Base-by-base conservation (phyloP, 2,888 invertebrate genomes). In the Torymus tubicola region DNA sequence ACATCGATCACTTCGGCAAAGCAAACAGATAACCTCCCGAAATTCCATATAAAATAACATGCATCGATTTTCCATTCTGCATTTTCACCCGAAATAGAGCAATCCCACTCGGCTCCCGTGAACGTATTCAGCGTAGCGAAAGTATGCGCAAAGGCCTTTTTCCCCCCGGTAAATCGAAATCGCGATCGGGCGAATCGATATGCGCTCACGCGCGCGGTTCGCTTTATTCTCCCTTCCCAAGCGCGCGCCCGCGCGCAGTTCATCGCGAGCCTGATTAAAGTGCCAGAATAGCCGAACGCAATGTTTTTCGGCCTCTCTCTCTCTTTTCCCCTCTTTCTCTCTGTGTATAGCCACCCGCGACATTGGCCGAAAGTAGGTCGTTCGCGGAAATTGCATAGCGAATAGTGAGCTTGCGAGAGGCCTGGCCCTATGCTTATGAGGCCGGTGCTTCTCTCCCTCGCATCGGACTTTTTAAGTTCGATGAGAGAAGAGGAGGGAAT, bases 351-450 rank as follows among this genome's bases (percentile, higher is more conserved):
- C 14, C 12, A 12, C 24, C 10, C 61, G 11, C 11, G 12, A 21
- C 61, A 24, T 61, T 61, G 65, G 65, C 31, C 3, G 31, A 63
- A 63, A 72, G 72, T 72, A 63, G 72, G 72, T 72, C 72, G 53
- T 31, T 31, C 31, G 31, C 31, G 72, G 50, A 55, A 72, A 72
- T 72, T 63, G 63, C 72, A 72, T 72, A 53, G 31, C 31, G 3
- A 31, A 31, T 31, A 31, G 31, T 21, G 52, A 21, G 21, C 52
- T 3, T 5, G 31, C 31, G 31, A 31, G 31, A 31, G 31, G 31
- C 67, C 21, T 13, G n/a, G 52, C 50, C 31, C 64, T 52, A 24
- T 31, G 31, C 3, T 31, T 31, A 31, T 31, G 31, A 3, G 31
- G 31, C 31, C 31, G 31, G 3, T 31, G 31, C 31, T 63, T 31